Percentiles rank a stretch among this genome's conserved stretches.
phyloP scores from a whole-genome alignment of 2,797 vertebrate species.

The Hypotaenidia philippensis region DNA sequence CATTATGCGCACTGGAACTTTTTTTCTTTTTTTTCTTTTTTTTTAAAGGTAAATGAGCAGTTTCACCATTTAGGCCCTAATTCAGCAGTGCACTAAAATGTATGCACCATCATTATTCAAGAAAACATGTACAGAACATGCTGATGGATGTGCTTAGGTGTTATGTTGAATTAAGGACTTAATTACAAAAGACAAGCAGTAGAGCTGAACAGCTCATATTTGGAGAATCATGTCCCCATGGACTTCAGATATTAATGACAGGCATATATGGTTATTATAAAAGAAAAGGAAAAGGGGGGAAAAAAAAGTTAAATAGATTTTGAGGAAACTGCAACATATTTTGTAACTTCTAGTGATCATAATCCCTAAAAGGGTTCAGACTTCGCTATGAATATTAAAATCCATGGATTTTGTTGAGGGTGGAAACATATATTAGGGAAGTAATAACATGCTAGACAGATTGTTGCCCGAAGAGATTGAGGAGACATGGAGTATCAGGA shows the following conservation, averaged over 20 bases:
- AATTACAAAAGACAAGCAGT: background rate
- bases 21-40: too few species aligned
- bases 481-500: background rate
- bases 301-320: background rate
- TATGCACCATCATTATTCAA: background rate
- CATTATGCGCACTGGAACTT: background rate
- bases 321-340: background rate
- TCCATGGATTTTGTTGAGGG: background rate
- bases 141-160: constrained; percentile 4
- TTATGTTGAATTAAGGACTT: constrained; percentile 27
- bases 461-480: background rate
- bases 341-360: background rate
- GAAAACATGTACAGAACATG: background rate
- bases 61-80: background rate
- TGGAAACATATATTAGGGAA: background rate
- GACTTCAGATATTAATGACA: background rate
- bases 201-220: constrained; percentile 3
- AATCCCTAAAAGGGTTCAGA: background rate
- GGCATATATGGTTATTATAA: background rate
- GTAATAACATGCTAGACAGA: background rate
- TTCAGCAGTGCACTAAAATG: background rate
- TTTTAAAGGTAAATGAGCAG: background rate
- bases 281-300: too few species aligned
- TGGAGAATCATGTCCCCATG: background rate
- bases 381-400: background rate